These are phyloP conservation scores for Podotricha telesiphe DNA, from an alignment of 2,888 invertebrate species.

Conservation along the genomic window DNA sequence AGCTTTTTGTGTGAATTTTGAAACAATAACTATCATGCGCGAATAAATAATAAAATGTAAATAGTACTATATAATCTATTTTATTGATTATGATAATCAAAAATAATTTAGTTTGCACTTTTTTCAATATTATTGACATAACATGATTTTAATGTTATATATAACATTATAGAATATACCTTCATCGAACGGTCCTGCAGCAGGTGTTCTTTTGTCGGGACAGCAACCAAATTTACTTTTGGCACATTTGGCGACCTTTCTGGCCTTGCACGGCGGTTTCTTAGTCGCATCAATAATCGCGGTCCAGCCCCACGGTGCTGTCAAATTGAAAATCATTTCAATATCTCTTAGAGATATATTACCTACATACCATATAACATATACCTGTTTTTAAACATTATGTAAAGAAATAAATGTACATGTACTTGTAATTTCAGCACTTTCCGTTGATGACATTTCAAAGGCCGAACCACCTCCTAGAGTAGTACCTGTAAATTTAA, in stretches of 20 bases:
- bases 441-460: slow-evolving; percentile 16
- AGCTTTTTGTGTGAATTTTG: too few species aligned
- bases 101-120: neutral
- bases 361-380: too few species aligned
- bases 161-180: slow-evolving; percentile 80
- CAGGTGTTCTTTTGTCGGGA: slow-evolving; percentile 89
- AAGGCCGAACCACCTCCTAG: slow-evolving; percentile 28
- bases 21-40: neutral
- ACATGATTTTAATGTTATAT: neutral
- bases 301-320: slow-evolving; percentile 81
- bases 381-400: slow-evolving; percentile 23
- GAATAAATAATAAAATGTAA: neutral
- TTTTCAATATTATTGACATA: neutral
- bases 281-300: slow-evolving; percentile 79
- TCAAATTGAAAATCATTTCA: slow-evolving; percentile 32
- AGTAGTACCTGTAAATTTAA: slow-evolving; percentile 23
- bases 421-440: slow-evolving; percentile 40
- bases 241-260: slow-evolving; percentile 82
- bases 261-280: slow-evolving; percentile 83
- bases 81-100: neutral
- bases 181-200: slow-evolving; percentile 91
- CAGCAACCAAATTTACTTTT: slow-evolving; percentile 92
- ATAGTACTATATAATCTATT: neutral
- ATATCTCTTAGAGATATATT: too few species aligned
- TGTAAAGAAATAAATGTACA: neutral